These are phyloP conservation scores for Lasioglossum oenotherae DNA, from an alignment of 2,888 invertebrate species.

Conservation along the genomic window DNA sequence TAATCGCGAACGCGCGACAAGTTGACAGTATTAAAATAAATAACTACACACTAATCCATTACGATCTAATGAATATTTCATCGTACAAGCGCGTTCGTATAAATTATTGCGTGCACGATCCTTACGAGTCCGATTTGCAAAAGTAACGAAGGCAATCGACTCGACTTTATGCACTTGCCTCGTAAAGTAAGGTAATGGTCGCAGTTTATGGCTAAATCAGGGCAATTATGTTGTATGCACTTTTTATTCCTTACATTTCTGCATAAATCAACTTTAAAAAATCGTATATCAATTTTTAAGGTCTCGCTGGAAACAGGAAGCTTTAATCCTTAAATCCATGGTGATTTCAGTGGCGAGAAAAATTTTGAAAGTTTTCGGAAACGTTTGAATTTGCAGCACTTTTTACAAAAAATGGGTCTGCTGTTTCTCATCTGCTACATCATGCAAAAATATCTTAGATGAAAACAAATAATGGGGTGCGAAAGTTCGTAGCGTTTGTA, in stretches of 20 bases:
- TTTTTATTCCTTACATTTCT: neutral
- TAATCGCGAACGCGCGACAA: neutral
- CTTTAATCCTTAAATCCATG: too few relatives aligned
- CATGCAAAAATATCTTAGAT: too few relatives aligned
- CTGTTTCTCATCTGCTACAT: too few relatives aligned
- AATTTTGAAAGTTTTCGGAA: neutral
- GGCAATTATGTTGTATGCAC: neutral
- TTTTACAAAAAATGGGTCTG: neutral
- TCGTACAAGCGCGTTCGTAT: constrained; percentile 5
- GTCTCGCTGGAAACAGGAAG: too few relatives aligned
- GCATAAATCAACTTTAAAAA: neutral
- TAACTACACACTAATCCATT: constrained; percentile 1
- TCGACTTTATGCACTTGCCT: neutral
- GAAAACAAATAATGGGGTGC: too few relatives aligned
- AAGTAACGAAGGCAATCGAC: neutral
- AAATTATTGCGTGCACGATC: neutral
- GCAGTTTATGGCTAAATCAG: neutral
- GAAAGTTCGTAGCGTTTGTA: too few relatives aligned
- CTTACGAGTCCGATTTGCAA: neutral
- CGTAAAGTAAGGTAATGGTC: neutral
- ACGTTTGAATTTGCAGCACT: neutral
- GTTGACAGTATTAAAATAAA: constrained; percentile 8
- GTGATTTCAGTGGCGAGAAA: neutral
- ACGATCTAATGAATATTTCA: constrained; percentile 11
- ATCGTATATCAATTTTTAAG: neutral